These are phyloP conservation scores for Poeciliopsis infans DNA, from an alignment of 2,797 vertebrate species.

Conservation along the genomic window DNA sequence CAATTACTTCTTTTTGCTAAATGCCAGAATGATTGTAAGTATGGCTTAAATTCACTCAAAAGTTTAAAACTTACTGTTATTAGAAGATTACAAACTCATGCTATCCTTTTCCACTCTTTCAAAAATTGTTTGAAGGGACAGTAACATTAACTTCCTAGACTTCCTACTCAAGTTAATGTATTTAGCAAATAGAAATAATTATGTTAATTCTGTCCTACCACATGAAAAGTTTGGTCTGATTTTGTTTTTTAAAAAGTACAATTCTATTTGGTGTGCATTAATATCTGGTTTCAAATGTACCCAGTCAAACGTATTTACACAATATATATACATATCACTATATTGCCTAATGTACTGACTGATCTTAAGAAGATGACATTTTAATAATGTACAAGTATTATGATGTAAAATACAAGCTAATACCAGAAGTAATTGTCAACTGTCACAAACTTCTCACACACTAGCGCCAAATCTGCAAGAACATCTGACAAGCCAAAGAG, in stretches of 20 bases:
- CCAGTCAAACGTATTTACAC: background rate
- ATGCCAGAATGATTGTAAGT: background rate
- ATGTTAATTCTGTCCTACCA: too few species aligned
- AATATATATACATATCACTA: background rate
- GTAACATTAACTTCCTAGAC: background rate
- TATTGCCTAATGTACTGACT: background rate
- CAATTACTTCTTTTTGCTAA: background rate
- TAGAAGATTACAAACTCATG: background rate
- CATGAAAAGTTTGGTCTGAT: too few species aligned
- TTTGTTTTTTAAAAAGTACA: background rate
- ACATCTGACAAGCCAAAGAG: constrained; percentile 38
- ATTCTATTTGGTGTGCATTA: background rate
- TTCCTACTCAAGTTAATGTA: background rate
- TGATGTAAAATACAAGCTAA: background rate
- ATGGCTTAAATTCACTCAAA: background rate
- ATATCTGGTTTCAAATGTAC: background rate
- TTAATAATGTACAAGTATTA: background rate
- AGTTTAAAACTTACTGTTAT: background rate
- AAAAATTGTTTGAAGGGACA: background rate
- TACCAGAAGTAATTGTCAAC: constrained; percentile 5
- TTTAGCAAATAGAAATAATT: background rate
- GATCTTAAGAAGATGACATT: background rate
- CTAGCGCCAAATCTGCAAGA: constrained; percentile 31
- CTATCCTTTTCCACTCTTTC: background rate
- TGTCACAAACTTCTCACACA: constrained; percentile 29